Base-by-base conservation (phyloP, 1,140 invertebrate genomes). In the Dendrolimus punctatus region DNA sequence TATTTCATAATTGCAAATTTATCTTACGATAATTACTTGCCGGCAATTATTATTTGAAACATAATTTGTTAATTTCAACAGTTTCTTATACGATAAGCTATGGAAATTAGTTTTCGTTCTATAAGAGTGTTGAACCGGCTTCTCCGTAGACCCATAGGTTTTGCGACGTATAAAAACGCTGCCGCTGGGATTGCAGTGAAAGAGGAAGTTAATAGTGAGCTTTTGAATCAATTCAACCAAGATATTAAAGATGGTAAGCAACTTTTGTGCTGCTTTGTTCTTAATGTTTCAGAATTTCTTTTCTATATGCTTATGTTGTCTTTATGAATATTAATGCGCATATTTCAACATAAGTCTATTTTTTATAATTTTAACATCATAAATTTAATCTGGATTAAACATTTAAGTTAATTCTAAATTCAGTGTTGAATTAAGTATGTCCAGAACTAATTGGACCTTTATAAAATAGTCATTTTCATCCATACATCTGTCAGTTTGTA, bases 181-280 rank as follows among this genome's bases (percentile, higher is more conserved):
- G 9, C 39, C 8, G 23, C 48, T 8, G 66, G 62, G 44, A 53
- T 68, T 9, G 70, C 71, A 40, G 58, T 73, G 5, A 76, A 82
- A 59, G 79, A 82, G 60, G 71, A 81, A 43, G 37, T 56, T 8
- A 78, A 73, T 51, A 51, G 61, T 6, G 77, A 80, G 49, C 56
- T 84, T 5, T 46, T 84, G 40, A 78, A 66, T 46, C 58, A 60
- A 6, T 82, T 70, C 40, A 84, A 84, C 58, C 57, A 69, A 51
- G 80, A 84, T 54, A 78, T 76, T 49, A 72, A 71, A 65, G 63
- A 71, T 39, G 80, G 80, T 80, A 68, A 66, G 66, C 64, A 7
- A 46, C 36, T 36, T 40, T 5, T 4, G 6, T 5, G 38, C 45
- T 10, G 7, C 39, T 43, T 47, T 7, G 5, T 6, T 40, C n/a